These are phyloP conservation scores for Zaprionus tsacasi DNA, from an alignment of 1,140 invertebrate genomes.

Conservation along the genomic window DNA sequence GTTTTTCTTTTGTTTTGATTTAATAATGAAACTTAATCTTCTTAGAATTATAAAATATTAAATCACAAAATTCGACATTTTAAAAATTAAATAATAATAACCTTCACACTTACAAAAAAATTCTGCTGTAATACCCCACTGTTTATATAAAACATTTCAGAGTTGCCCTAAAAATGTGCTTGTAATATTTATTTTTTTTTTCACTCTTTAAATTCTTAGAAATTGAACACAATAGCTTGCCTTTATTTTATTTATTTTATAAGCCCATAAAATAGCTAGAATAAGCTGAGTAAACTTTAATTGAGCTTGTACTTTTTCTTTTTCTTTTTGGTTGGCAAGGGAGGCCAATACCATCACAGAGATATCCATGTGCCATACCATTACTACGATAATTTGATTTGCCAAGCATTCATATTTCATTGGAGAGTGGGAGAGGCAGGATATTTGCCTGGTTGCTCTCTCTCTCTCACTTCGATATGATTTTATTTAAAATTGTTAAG, in stretches of 20 bases:
- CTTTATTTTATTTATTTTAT: no score
- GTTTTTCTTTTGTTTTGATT: no score
- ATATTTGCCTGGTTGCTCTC: not conserved
- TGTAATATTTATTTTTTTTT: no score
- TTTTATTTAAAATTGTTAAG: slow-evolving; percentile 79
- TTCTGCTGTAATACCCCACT: no score
- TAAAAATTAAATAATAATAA: no score
- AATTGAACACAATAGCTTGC: not conserved
- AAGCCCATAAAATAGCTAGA: not conserved
- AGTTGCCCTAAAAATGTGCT: no score
- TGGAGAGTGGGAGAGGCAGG: not conserved
- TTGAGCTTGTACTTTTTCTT: not conserved
- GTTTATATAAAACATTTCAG: no score
- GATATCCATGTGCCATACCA: not conserved
- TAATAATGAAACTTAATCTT: not conserved
- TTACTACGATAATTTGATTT: not conserved
- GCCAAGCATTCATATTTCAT: slow-evolving; percentile 2
- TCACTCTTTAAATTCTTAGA: not conserved
- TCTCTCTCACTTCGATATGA: slow-evolving; percentile 44
- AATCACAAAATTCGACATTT: no score
- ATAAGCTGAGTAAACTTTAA: not conserved
- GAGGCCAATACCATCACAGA: not conserved
- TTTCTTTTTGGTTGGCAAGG: not conserved
- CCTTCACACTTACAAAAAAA: no score
- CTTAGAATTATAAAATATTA: no score